Conservation (phyloP, 2,113 vertebrate genomes). For the Phyllostomus hastatus region DNA sequence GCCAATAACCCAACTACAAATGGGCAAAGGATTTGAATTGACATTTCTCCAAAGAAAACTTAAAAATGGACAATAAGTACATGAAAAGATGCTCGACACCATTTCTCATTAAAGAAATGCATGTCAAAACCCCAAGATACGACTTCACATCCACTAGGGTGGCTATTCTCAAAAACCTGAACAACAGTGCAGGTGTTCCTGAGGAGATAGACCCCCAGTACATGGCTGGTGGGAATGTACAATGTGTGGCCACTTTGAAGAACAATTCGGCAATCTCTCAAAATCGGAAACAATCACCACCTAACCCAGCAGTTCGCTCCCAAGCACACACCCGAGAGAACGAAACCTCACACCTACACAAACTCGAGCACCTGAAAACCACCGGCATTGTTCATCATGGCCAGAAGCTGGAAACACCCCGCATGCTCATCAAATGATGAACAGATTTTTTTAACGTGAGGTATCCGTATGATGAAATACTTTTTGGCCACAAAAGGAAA, state of each 20-base stretch:
- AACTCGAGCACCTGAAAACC: neutral
- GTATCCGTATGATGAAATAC: neutral
- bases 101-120: neutral
- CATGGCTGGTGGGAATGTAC: neutral
- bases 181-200: neutral
- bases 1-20: neutral
- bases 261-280: neutral
- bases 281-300: neutral
- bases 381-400: neutral
- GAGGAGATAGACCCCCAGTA: neutral
- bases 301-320: neutral
- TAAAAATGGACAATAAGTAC: neutral
- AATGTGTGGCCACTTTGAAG: neutral
- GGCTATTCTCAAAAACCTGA: neutral
- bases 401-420: neutral
- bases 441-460: neutral
- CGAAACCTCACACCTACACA: neutral
- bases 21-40: neutral
- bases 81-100: neutral
- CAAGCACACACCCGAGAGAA: neutral
- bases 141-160: neutral
- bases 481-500: neutral
- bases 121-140: neutral
- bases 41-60: neutral
- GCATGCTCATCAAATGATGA: neutral